Conservation (phyloP, 2,113 vertebrate genomes). For the Brachirus orientalis region DNA sequence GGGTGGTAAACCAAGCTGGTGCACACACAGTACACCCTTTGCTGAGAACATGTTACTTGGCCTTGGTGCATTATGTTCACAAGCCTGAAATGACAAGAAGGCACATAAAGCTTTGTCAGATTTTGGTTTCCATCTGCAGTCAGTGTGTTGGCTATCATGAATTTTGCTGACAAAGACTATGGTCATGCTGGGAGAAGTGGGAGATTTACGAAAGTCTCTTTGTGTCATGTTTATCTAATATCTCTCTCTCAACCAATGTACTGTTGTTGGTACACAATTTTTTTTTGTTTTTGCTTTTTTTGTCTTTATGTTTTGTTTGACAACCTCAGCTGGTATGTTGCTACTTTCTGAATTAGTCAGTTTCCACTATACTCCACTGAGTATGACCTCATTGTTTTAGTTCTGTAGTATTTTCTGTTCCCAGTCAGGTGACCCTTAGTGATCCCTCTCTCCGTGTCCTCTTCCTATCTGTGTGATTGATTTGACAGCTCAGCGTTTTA, state of each 20-base stretch:
- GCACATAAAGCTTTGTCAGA: conserved; percentile 36
- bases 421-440: conserved; percentile 68
- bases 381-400: conserved; percentile 46
- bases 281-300: neutral
- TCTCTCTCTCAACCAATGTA: conserved; percentile 21
- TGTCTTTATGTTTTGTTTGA: neutral
- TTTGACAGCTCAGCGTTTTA: conserved; percentile 76
- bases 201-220: conserved; percentile 30
- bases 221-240: conserved; percentile 41
- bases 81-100: conserved; percentile 57
- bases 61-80: conserved; percentile 52
- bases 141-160: conserved; percentile 16
- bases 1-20: conserved; percentile 51
- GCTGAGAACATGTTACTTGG: conserved; percentile 60
- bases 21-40: conserved; percentile 52
- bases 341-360: conserved; percentile 3
- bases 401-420: conserved; percentile 55
- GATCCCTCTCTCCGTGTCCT: conserved; percentile 55
- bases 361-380: conserved; percentile 16
- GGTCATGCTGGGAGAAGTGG: conserved; percentile 22
- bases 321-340: no score
- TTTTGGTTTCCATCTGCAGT: conserved; percentile 35
- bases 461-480: conserved; percentile 76
- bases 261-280: neutral
- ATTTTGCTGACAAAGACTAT: conserved; percentile 28